Base-by-base conservation (phyloP, 2,113 vertebrate genomes). In the Pungitius pungitius region DNA sequence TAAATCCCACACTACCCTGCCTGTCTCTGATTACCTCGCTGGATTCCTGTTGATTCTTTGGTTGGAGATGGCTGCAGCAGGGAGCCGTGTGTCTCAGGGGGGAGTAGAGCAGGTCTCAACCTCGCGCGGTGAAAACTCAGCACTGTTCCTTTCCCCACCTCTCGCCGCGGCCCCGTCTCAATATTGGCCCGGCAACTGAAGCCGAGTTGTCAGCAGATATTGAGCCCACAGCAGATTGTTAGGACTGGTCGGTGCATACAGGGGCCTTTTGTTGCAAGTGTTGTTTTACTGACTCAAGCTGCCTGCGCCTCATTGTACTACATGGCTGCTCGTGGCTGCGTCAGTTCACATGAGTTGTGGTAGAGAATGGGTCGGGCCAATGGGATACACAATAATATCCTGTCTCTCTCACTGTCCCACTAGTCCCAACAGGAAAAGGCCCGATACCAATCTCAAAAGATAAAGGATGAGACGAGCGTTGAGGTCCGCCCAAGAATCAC, bases 201-300 rank as follows among this genome's bases (percentile, higher is more conserved):
- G 75, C 84, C n/a, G 84, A 78, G 87, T 70, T 76, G 89, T 92
- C 88, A 92, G 90, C 90, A 92, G 84, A 92, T 92, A 85, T 70
- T 84, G 85, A 54, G 62, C 75, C 89, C 84, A 78, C 91, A 91
- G 90, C 88, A 92, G 90, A 91, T 90, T 90, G 87, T 69, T 71
- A 83, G 55, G 90, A 83, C 85, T 10, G 61, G 78, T 70, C 26
- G 89, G 83, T 84, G 88, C 84, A 93, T 88, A 88, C 84, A 81
- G 76, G 78, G 74, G n/a, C n/a, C 87, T 85, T 91, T 92, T 92
- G 91, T 92, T 83, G 79, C 70, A 0, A n/a, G 60, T 87, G 90
- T 92, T 90, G 83, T 88, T 92, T 89, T 85, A 89, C 87, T 84
- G 73, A 87, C 83, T 83, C 40, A 27, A 80, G 77, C 85, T 75